Evolutionary conservation across 2,797 vertebrate species (phyloP), one percentile per base, ranked within the genome.

Genomic region (Astyanax mexicanus): DNA sequence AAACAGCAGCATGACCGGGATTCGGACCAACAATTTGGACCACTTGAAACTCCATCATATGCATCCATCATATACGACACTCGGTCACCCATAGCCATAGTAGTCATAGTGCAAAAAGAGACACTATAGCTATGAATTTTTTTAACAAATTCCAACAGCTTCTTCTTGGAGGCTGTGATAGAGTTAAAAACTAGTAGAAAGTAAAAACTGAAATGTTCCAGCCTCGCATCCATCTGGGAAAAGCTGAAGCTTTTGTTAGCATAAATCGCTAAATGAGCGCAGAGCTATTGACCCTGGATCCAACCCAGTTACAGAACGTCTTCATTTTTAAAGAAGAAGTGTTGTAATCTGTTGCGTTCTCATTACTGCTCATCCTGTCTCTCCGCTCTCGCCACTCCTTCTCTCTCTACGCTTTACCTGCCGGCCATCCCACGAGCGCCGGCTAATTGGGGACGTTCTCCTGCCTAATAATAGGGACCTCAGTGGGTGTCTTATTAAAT

Each of bases 371-470:
- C 3, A 11, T 40, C 83, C 84, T 66, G 58, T 69, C 61, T 77
- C 5, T 52, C 0, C 17, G 74, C 61, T 38, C 29, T 32, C 29
- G 29, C 9, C 32, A 3, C 64, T 68, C 83, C 83, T 86, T 83
- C n/a, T 29, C 54, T 17, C 27, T 37, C 15, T 35, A 2, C 5
- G n/a, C 5, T n/a, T 58, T 37, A 58, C 55, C 55, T 58, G 55
- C 1, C 29, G 55, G 55, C 55, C 19, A 37, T 58, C 55, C 55
- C 55, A 47, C 23, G 86, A 85, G 85, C 74, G 38, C 29, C 0
- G 38, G 69, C 78, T 91, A 91, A 91, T 88, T 91, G 84, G 87
- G 89, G 81, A 89, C 74, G 78, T 62, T 37, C 78, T 23, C 44
- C 87, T 86, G 85, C 80, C 81, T 87, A 83, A 83, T 83, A 80